Evolutionary conservation across 2,797 vertebrate genomes (phyloP).

Genomic region (Sparidentex hasta): DNA sequence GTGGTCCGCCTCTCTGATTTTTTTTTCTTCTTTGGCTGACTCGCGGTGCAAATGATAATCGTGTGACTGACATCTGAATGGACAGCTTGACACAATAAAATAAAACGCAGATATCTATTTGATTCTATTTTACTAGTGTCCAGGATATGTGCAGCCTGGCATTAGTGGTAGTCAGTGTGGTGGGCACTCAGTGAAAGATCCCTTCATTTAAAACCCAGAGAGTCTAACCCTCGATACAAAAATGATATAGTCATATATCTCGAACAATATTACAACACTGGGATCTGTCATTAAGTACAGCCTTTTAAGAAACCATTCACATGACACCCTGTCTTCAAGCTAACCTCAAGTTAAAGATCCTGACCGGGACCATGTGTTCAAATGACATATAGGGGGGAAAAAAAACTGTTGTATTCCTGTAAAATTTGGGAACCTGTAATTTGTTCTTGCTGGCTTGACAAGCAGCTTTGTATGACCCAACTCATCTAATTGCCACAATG

Average conservation of each 20-base stretch:
- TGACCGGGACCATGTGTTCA: slow-evolving; percentile 35
- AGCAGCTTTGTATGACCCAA: slow-evolving; percentile 23
- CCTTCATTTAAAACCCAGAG: slow-evolving; percentile 75
- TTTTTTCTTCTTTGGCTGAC: neutral
- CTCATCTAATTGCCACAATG: slow-evolving; percentile 14
- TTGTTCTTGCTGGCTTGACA: slow-evolving; percentile 24
- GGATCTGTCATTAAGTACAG: slow-evolving; percentile 73
- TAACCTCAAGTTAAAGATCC: slow-evolving; percentile 67
- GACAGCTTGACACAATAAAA: slow-evolving; percentile 45
- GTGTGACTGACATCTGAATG: slow-evolving; percentile 23
- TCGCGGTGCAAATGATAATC: neutral
- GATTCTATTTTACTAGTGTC: slow-evolving; percentile 61
- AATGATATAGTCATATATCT: slow-evolving; percentile 68
- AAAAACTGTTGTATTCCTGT: slow-evolving; percentile 19
- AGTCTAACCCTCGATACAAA: slow-evolving; percentile 64
- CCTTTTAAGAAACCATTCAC: slow-evolving; percentile 61
- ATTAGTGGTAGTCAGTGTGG: slow-evolving; percentile 79
- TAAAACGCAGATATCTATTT: slow-evolving; percentile 44
- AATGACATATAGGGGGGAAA: slow-evolving; percentile 20
- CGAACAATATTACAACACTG: slow-evolving; percentile 61
- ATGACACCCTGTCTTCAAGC: slow-evolving; percentile 59
- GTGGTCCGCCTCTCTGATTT: neutral
- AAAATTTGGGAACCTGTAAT: slow-evolving; percentile 23
- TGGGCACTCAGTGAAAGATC: slow-evolving; percentile 57
- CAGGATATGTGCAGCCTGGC: slow-evolving; percentile 68